phyloP scores from a whole-genome alignment of 2,113 vertebrate species.

The Oryzias celebensis region DNA sequence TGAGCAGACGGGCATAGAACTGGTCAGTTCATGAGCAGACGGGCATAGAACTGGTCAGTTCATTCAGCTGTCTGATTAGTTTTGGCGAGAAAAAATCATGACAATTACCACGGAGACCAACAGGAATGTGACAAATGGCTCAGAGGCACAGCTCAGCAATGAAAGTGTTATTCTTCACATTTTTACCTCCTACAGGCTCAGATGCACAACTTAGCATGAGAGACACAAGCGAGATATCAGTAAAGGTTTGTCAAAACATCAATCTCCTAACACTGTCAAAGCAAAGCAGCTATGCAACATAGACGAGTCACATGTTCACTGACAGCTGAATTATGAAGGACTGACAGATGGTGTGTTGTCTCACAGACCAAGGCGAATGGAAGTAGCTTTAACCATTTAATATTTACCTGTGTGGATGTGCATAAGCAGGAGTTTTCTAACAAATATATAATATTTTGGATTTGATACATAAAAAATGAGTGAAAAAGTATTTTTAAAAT shows the following conservation, averaged over 20 bases:
- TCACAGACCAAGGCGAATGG: conserved; percentile 29
- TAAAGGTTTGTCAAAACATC: conserved; percentile 52
- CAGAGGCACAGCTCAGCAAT: conserved; percentile 7
- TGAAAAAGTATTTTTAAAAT: no score
- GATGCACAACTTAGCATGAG: conserved; percentile 6
- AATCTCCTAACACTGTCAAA: conserved; percentile 42
- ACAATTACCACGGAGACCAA: conserved; percentile 33
- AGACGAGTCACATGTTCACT: conserved; percentile 44
- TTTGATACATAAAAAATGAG: no score
- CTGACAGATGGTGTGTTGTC: conserved; percentile 43
- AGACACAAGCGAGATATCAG: conserved; percentile 28
- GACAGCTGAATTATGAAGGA: conserved; percentile 45
- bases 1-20: conserved; percentile 7
- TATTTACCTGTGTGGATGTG: conserved; percentile 26
- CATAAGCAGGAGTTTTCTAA: neutral
- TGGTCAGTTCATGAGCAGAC: conserved; percentile 28
- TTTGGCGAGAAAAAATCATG: conserved; percentile 36
- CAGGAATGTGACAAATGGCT: conserved; percentile 18
- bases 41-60: conserved; percentile 23
- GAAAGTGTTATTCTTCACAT: conserved; percentile 30
- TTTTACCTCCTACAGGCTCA: conserved; percentile 14
- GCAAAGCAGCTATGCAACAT: conserved; percentile 39
- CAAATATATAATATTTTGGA: no score
- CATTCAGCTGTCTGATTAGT: conserved; percentile 45
- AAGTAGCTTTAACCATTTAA: conserved; percentile 14